Base-by-base conservation (phyloP, 2,797 vertebrate species). In the Cephalopachus bancanus region DNA sequence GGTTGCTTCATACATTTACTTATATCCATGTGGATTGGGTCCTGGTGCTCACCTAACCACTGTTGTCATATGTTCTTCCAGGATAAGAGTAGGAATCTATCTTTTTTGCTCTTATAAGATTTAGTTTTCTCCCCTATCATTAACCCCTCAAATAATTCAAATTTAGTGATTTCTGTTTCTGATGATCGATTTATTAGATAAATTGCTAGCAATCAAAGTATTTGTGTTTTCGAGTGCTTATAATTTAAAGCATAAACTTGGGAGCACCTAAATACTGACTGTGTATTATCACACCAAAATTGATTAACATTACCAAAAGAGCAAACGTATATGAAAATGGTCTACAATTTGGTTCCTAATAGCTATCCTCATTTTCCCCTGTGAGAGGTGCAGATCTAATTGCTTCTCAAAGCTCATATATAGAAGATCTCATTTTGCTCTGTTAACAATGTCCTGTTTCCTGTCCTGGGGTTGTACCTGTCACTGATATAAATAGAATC, bases 391-490 rank as follows among this genome's bases (percentile, higher is more conserved):
- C n/a, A 7, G 49, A 7, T 9, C 4, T 2, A 8, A 0, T 11
- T 49, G n/a, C 22, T 89, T 49, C 80, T 83, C 80, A 14, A 16
- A 30, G 75, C 28, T 84, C 22, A 1, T 0, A 12, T 5, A 0
- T 0, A 44, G 26, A n/a, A 1, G 30, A 2, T 24, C 12, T 60
- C 8, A 0, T 49, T 22, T 44, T 16, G 30, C 7, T 33, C 10
- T 3, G 81, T 78, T 30, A 1, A 0, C 1, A 0, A 9, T 0
- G 5, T 14, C 69, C 20, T 0, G 62, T 33, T 3, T 19, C 19
- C 2, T 0, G 0, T 0, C 44, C 26, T 5, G 10, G 5, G 55
- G 53, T 10, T 2, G n/a, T 8, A 7, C 37, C 37, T 24, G 10
- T 4, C 22, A 0, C 20, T 19, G 59, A 6, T n/a, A 0, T 5